phyloP scores from a whole-genome alignment of 2,113 vertebrate species.

The Rhea pennata region DNA sequence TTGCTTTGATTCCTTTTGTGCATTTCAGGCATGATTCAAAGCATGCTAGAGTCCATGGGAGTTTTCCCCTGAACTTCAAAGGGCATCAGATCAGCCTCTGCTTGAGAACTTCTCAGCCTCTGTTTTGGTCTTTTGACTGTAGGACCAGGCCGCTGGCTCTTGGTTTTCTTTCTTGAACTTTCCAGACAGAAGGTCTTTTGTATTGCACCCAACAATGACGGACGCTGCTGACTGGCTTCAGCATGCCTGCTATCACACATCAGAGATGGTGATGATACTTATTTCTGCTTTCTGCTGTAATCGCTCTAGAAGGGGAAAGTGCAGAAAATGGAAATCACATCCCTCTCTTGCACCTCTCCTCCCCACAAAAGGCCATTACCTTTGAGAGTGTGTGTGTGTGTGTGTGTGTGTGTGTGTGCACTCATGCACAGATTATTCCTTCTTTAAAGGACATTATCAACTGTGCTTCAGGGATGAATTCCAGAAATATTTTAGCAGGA shows the following conservation, averaged over 20 bases:
- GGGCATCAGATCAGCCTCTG: conserved; percentile 23
- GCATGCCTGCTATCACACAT: conserved; percentile 71
- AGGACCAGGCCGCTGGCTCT: conserved; percentile 70
- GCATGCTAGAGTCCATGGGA: neutral
- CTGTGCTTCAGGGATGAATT: neutral
- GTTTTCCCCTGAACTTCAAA: conserved; percentile 38
- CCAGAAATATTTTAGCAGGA: neutral
- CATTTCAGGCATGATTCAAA: neutral
- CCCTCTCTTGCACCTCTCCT: neutral
- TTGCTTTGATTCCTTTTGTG: neutral
- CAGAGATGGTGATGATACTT: conserved; percentile 71
- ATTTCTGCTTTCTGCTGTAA: conserved; percentile 30
- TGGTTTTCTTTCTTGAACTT: conserved; percentile 76
- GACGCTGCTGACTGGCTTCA: conserved; percentile 77
- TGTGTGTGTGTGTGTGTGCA: neutral
- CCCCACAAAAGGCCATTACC: neutral
- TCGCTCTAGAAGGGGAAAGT: neutral
- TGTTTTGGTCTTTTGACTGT: conserved; percentile 50
- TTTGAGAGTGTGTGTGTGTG: neutral
- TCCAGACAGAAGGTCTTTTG: conserved; percentile 87
- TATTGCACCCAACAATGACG: conserved; percentile 86
- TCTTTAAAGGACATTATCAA: neutral
- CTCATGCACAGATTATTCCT: neutral
- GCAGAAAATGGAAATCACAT: neutral
- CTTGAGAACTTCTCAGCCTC: conserved; percentile 38